These are phyloP conservation scores for Alligator sinensis DNA, from an alignment of 2,113 vertebrate genomes.

Conservation along the genomic window DNA sequence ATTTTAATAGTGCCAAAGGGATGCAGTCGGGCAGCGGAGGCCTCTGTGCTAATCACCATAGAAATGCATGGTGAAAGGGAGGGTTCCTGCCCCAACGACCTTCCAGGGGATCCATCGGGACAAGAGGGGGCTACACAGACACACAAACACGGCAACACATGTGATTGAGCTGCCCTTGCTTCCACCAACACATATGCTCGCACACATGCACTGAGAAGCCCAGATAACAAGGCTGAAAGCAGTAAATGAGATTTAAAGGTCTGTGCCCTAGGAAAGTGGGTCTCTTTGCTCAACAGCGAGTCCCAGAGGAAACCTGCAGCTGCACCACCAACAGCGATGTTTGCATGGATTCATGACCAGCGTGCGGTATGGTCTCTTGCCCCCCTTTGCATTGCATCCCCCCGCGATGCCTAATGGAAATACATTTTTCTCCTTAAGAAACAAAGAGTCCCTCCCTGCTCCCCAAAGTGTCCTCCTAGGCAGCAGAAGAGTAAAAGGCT, in stretches of 20 bases:
- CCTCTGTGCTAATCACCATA: rapidly evolving
- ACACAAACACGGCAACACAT: background rate
- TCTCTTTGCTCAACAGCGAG: background rate
- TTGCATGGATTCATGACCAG: no score
- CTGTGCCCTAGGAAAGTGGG: background rate
- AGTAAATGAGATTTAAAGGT: conserved; percentile 53
- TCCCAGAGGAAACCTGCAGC: rapidly evolving
- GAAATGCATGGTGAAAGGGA: background rate
- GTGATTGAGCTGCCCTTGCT: background rate
- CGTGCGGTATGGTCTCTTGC: no score
- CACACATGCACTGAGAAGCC: background rate
- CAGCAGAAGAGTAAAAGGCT: no score
- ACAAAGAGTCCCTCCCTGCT: no score
- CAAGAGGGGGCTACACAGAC: background rate
- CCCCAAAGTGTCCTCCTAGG: background rate
- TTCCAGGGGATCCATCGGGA: no score
- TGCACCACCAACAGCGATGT: background rate
- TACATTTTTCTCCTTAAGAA: background rate
- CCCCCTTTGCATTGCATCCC: background rate
- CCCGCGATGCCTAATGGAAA: background rate
- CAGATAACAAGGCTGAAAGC: background rate
- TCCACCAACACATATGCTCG: background rate
- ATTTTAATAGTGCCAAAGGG: background rate
- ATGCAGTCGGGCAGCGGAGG: background rate
- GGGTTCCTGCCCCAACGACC: background rate